Percentiles rank a stretch among this genome's conserved stretches.
Conservation (phyloP, 2,797 vertebrate species). For the Galagoides demidoff region DNA sequence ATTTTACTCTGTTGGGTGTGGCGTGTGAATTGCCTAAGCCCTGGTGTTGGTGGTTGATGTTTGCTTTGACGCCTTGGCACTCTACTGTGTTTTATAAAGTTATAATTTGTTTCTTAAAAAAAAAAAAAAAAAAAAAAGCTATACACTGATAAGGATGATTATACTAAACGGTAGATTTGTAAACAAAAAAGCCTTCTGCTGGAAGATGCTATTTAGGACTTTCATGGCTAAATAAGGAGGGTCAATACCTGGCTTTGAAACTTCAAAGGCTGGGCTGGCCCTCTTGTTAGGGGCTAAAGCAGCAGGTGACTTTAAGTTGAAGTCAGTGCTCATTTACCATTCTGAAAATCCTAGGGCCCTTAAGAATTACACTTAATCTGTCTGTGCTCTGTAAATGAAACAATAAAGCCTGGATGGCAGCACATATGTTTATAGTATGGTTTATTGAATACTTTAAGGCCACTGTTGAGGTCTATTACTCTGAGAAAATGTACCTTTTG, state of each 20-base stretch:
- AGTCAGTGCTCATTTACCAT: background rate
- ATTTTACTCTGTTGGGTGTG: too few species aligned
- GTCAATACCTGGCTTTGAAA: background rate
- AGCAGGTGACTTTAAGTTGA: background rate
- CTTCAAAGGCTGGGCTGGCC: background rate
- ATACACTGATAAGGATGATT: too few species aligned
- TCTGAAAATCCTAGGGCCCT: background rate
- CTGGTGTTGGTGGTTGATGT: too few species aligned
- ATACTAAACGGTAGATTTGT: background rate
- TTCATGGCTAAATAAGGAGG: background rate
- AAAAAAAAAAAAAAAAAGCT: too few species aligned
- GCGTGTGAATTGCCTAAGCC: too few species aligned
- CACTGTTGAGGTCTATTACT: background rate
- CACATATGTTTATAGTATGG: background rate
- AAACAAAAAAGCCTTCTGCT: background rate
- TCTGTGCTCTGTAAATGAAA: background rate
- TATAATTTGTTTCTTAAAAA: too few species aligned
- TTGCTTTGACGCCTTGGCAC: too few species aligned
- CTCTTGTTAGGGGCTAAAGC: background rate
- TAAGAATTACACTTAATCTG: background rate
- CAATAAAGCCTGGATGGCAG: background rate
- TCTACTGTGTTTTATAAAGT: too few species aligned
- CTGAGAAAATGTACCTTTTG: background rate
- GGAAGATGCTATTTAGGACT: background rate
- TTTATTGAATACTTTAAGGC: background rate